Base-by-base conservation (phyloP, 2,888 invertebrate genomes). In the Labia minor region DNA sequence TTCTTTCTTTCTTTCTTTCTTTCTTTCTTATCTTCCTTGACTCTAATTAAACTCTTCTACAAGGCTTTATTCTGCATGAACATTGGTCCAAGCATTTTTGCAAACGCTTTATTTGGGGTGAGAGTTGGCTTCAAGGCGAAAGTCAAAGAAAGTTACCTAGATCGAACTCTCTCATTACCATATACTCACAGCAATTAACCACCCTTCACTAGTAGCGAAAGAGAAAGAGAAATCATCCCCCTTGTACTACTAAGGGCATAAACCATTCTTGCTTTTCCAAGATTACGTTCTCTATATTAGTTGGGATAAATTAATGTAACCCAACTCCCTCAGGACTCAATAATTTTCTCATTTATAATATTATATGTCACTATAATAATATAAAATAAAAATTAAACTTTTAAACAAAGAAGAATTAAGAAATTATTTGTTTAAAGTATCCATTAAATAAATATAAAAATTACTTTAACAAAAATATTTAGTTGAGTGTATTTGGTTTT, bases 21-120 rank as follows among this genome's bases (percentile, higher is more conserved):
- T n/a, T n/a, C n/a, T n/a, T n/a, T n/a, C 49, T 49, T 49, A 49
- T 49, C 49, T 49, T 14, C 49, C n/a, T 49, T 49, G 49, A 49
- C 49, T 49, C 49, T 49, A 49, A 49, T 49, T 49, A 49, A 49
- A 49, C 49, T 49, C 49, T 16, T 14, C 49, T 49, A 49, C 49
- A 49, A 49, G 49, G 49, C 14, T 49, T 8, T 49, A 14, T 49
- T 49, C 14, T 14, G 49, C 49, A n/a, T 49, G 49, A 11, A 14
- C n/a, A 49, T 49, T 49, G 3, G 14, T 49, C 16, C 16, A 11
- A n/a, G 16, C 14, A 11, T 49, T 49, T 49, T 49, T 49, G 16
- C 49, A 49, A 49, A 14, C 6, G 4, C n/a, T 49, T 49, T 49
- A 49, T 26, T 26, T 26, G 26, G 26, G 26, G 26, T 26, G 26